A percentile compares a stretch with the other conserved stretches of the same genome.
These are phyloP conservation scores for Papilio glaucus DNA, from an alignment of 1,140 invertebrate species.

Conservation along the genomic window DNA sequence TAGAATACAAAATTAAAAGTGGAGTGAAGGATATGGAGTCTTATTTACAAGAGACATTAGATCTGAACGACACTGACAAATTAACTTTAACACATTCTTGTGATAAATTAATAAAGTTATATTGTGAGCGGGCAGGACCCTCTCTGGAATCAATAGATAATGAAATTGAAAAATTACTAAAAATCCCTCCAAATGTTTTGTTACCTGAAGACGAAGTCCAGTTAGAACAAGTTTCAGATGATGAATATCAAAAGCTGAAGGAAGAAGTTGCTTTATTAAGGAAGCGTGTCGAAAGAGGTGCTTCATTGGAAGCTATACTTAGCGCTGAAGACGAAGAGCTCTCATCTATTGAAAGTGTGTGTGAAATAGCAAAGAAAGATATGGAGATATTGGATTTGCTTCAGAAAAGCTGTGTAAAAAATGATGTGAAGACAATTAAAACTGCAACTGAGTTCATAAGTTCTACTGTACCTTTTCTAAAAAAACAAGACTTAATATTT, in stretches of 20 bases:
- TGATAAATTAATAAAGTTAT: slow-evolving; percentile 69
- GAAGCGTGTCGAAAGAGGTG: slow-evolving; percentile 67
- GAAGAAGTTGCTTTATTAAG: slow-evolving; percentile 63
- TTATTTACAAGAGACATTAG: slow-evolving; percentile 63
- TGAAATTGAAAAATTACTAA: slow-evolving; percentile 69
- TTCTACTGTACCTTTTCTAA: slow-evolving; percentile 64
- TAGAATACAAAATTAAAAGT: slow-evolving; percentile 72
- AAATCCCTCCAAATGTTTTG: slow-evolving; percentile 68
- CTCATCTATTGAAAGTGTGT: slow-evolving; percentile 62
- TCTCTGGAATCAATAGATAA: slow-evolving; percentile 66
- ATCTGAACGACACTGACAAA: slow-evolving; percentile 73
- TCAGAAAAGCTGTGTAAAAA: slow-evolving; percentile 57
- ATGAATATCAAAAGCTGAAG: slow-evolving; percentile 65
- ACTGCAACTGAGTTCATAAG: slow-evolving; percentile 64
- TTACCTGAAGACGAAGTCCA: slow-evolving; percentile 73
- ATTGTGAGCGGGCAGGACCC: slow-evolving; percentile 65
- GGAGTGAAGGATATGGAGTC: slow-evolving; percentile 72
- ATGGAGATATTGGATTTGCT: slow-evolving; percentile 71
- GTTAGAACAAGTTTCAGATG: slow-evolving; percentile 60
- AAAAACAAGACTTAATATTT: slow-evolving; percentile 49
- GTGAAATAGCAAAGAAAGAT: slow-evolving; percentile 72
- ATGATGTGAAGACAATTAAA: slow-evolving; percentile 58
- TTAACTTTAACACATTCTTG: slow-evolving; percentile 62
- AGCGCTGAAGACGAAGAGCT: slow-evolving; percentile 72
- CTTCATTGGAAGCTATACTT: slow-evolving; percentile 73